Base-by-base conservation (phyloP, 2,113 vertebrate genomes). In the Salvelinus namaycush region DNA sequence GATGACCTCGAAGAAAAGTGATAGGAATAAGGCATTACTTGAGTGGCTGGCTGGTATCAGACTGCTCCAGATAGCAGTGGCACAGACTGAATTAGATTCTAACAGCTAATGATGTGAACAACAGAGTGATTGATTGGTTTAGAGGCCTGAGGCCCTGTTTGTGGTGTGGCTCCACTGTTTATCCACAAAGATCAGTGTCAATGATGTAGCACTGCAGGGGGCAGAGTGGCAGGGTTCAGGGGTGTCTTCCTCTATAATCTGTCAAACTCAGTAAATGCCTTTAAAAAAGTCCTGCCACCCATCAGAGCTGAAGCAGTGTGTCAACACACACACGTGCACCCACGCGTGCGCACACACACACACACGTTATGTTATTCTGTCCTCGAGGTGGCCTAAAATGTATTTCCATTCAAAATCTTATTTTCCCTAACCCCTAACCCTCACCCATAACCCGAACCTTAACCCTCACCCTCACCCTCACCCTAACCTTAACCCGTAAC, bases 181-280 rank as follows among this genome's bases (percentile, higher is more conserved):
- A 31, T 51, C 72, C 72, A 68, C 60, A 49, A 75, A 83, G 76
- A 72, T 73, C 82, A 3, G 54, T 14, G 20, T 74, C 73, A 2
- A 75, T 73, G 18, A 65, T 70, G 69, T 73, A 70, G 79, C 77
- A 49, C 48, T 49, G 54, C 31, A 44, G 39, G 39, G 39, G 2
- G 9, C 39, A 44, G 39, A 44, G 39, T 2, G 39, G 39, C 39
- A 44, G 18, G 68, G 68, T 81, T 79, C 51, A 44, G 2, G 39
- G 9, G 9, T 44, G 39, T 44, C 5, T 18, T 54, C 51, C 4
- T 54, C 16, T 74, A 81, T 76, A 72, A 79, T 80, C 2, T 44
- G 31, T 73, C 79, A 84, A 87, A 86, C 79, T 73, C 79, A 16
- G 48, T 90, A 88, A 91, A 90, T 88, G 86, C 75, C 83, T 92